Conservation (phyloP, 2,113 vertebrate species). For the Malurus cyaneus region DNA sequence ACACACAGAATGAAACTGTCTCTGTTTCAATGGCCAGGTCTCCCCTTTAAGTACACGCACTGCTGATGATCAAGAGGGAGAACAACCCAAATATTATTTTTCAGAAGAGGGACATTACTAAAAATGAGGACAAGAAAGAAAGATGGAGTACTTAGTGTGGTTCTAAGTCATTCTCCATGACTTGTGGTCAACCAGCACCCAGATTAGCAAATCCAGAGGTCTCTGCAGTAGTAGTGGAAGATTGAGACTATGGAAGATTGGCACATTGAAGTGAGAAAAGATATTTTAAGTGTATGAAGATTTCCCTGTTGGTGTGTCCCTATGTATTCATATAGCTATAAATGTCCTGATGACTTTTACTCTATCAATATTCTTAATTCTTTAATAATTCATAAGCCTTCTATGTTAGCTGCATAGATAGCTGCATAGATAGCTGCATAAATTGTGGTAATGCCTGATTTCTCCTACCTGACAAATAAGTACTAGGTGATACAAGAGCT, state of each 20-base stretch:
- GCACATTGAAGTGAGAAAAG: background rate
- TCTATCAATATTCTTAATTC: background rate
- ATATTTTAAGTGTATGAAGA: background rate
- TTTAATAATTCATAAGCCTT: background rate
- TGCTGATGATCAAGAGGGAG: background rate
- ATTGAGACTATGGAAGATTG: rapidly evolving
- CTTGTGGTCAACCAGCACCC: background rate
- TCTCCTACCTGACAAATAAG: background rate
- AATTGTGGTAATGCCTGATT: background rate
- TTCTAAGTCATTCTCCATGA: background rate
- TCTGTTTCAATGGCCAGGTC: background rate
- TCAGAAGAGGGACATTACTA: background rate
- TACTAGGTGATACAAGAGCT: background rate
- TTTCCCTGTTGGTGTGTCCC: background rate
- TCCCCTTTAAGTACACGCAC: background rate
- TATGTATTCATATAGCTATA: background rate
- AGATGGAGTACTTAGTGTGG: background rate
- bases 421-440: too few relatives aligned
- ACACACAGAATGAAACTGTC: background rate
- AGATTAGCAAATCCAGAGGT: background rate
- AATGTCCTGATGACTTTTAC: background rate
- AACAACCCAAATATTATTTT: background rate
- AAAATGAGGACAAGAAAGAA: background rate
- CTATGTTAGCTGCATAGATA: background rate
- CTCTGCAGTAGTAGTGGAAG: background rate